Evolutionary conservation across 1,140 invertebrate species (phyloP).

Genomic region (Listronotus oregonensis): DNA sequence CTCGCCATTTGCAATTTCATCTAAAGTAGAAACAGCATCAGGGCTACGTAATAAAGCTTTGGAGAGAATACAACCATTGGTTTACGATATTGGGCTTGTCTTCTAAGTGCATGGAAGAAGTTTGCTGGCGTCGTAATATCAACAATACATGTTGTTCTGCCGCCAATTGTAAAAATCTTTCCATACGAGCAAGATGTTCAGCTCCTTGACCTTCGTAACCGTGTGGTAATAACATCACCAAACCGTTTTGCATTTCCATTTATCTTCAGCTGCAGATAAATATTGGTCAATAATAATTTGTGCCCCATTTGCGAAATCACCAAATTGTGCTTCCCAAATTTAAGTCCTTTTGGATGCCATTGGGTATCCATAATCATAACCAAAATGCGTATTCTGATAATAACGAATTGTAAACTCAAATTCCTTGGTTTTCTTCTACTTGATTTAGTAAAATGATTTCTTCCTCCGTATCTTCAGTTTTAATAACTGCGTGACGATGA

Average conservation of each 20-base stretch:
- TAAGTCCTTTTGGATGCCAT: conserved; percentile 80
- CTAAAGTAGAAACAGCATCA: no score
- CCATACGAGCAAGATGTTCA: conserved; percentile 83
- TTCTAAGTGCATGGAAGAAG: conserved; percentile 81
- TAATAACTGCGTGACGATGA: no score
- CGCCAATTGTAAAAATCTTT: conserved; percentile 79
- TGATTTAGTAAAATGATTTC: no score
- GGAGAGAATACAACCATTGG: no score
- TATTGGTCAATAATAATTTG: conserved; percentile 88
- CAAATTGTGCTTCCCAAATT: conserved; percentile 92
- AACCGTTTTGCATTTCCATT: conserved; percentile 82
- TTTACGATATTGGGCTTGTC: no score
- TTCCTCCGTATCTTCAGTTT: no score
- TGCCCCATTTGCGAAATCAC: conserved; percentile 86
- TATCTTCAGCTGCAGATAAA: conserved; percentile 76
- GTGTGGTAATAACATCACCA: conserved; percentile 85
- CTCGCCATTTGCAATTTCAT: no score
- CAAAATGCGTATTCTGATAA: conserved; percentile 78
- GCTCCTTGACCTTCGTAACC: conserved; percentile 82
- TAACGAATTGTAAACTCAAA: no score
- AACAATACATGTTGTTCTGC: conserved; percentile 87
- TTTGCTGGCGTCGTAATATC: conserved; percentile 86
- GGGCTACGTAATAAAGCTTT: no score
- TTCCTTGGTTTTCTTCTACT: no score
- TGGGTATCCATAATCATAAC: conserved; percentile 86